These are phyloP conservation scores for Hypotaenidia philippensis DNA, from an alignment of 2,797 vertebrate species.

Conservation along the genomic window DNA sequence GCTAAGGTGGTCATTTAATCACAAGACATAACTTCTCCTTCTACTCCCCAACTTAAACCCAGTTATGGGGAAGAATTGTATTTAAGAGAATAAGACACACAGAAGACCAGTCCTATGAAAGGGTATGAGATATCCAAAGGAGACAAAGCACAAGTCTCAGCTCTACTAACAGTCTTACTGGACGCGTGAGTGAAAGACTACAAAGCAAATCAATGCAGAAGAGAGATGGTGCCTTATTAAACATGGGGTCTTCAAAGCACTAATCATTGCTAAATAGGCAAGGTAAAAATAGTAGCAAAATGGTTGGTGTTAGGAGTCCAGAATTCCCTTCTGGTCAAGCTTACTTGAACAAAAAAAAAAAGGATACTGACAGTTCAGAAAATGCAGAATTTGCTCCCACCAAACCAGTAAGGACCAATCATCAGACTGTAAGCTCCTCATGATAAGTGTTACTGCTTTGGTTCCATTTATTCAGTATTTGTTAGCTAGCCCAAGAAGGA, in stretches of 20 bases:
- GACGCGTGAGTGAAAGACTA: background rate
- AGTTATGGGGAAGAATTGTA: background rate
- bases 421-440: background rate
- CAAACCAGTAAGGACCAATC: background rate
- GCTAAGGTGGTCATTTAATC: background rate
- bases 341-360: background rate
- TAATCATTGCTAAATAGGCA: background rate
- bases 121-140: background rate
- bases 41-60: background rate
- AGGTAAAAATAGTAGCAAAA: background rate
- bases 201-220: background rate
- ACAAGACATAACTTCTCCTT: background rate
- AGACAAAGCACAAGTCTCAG: background rate
- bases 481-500: background rate
- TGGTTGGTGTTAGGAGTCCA: background rate
- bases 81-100: background rate
- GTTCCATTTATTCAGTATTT: background rate
- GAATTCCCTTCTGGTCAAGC: background rate
- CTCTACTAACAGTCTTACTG: background rate
- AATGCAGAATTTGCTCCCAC: background rate
- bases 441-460: background rate
- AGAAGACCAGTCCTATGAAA: background rate
- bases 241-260: rapidly evolving
- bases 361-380: background rate
- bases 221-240: background rate